A percentile compares a stretch with the other conserved stretches of the same genome.
These are phyloP conservation scores for Narcine bancroftii DNA, from an alignment of 2,113 vertebrate genomes.

Conservation along the genomic window DNA sequence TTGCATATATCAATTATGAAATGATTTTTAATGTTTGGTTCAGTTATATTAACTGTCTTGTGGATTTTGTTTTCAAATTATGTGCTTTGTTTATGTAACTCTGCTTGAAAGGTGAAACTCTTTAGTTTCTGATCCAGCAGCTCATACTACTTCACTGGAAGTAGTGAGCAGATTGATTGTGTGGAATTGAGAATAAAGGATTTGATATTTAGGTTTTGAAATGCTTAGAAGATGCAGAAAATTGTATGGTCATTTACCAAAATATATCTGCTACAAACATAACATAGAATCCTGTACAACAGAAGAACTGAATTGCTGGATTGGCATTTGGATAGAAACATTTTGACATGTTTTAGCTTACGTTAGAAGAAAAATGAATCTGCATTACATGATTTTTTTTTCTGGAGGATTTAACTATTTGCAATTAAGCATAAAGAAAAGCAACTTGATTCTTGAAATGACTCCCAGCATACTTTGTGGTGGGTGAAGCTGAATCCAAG, in stretches of 20 bases:
- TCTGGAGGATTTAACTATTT: neutral
- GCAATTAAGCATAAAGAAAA: neutral
- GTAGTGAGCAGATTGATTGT: neutral
- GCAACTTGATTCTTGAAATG: neutral
- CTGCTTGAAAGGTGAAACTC: neutral
- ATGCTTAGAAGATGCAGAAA: neutral
- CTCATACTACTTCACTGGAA: neutral
- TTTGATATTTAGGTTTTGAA: neutral
- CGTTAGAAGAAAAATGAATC: neutral
- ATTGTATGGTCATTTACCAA: neutral
- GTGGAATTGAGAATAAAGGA: neutral
- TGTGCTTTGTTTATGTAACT: neutral
- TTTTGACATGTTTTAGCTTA: neutral
- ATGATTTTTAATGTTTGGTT: neutral
- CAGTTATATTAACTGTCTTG: neutral
- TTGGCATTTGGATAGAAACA: neutral
- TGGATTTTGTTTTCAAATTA: neutral
- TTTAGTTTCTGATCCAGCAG: neutral
- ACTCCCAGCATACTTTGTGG: neutral
- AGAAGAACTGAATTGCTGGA: neutral
- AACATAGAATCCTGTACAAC: neutral
- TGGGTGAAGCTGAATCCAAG: neutral
- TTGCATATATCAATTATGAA: neutral
- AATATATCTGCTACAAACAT: neutral
- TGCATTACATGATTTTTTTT: neutral